Evolutionary conservation across 2,113 vertebrate genomes (phyloP).

Genomic region (Silurus asotus): DNA sequence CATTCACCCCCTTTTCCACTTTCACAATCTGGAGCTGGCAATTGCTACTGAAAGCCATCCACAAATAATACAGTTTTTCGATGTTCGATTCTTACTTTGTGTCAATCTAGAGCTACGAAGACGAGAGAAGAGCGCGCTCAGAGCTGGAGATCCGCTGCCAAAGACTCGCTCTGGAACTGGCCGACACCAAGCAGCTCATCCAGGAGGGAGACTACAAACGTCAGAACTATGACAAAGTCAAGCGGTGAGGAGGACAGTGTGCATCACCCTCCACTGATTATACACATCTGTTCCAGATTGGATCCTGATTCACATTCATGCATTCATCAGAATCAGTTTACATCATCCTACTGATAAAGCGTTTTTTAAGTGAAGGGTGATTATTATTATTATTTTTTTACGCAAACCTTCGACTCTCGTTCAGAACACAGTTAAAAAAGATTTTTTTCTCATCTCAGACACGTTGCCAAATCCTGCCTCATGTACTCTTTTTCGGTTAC

Average conservation of each 20-base stretch:
- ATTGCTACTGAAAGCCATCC: neutral
- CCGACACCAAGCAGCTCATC: conserved; percentile 89
- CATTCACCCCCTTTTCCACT: neutral
- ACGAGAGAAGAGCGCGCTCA: conserved; percentile 80
- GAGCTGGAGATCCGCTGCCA: conserved; percentile 89
- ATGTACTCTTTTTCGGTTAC: too few relatives aligned
- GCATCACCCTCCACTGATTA: too few relatives aligned
- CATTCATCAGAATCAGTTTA: too few relatives aligned
- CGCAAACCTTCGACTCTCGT: too few relatives aligned
- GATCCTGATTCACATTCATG: too few relatives aligned
- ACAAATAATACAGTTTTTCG: neutral
- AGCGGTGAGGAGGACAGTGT: conserved; percentile 70
- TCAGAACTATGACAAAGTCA: conserved; percentile 91
- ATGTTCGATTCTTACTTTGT: neutral
- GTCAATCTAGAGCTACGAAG: conserved; percentile 82
- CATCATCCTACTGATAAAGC: too few relatives aligned
- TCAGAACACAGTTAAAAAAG: too few relatives aligned
- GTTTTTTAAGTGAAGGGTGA: too few relatives aligned
- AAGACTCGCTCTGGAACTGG: conserved; percentile 85
- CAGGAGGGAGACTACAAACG: conserved; percentile 88
- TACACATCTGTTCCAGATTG: too few relatives aligned
- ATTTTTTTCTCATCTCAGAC: too few relatives aligned
- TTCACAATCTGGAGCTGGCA: neutral
- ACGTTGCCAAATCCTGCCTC: too few relatives aligned
- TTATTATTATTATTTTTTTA: too few relatives aligned